Conservation (phyloP, 2,797 vertebrate species). For the Thripadectes ignobilis region DNA sequence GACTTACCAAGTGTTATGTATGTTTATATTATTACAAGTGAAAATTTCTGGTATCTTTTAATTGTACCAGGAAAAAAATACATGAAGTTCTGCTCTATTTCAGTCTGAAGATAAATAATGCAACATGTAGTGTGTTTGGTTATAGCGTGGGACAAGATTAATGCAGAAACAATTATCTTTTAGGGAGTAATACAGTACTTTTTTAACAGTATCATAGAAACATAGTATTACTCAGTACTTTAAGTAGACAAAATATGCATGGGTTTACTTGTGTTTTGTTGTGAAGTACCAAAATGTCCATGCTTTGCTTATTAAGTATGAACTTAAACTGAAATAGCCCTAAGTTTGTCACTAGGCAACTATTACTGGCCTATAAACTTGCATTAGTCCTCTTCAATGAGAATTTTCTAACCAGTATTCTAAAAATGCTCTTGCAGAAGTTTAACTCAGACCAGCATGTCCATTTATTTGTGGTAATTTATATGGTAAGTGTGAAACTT, state of each 20-base stretch:
- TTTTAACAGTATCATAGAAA: background rate
- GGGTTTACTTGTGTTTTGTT: background rate
- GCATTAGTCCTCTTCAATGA: background rate
- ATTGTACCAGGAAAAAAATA: background rate
- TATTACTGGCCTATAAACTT: background rate
- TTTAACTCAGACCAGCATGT: background rate
- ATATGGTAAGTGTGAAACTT: background rate
- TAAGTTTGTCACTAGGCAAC: background rate
- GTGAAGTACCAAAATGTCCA: background rate
- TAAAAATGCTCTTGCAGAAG: background rate
- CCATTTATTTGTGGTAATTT: background rate
- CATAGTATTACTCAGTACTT: background rate
- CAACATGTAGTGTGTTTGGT: background rate
- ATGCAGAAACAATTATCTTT: background rate
- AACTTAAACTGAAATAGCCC: background rate
- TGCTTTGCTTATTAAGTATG: background rate
- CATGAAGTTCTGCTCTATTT: background rate
- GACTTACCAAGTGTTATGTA: background rate
- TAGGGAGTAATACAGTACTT: background rate
- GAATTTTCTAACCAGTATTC: background rate
- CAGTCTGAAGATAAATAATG: background rate
- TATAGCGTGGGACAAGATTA: background rate
- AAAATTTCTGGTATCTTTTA: background rate
- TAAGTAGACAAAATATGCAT: background rate
- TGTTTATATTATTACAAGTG: background rate